Base-by-base conservation (phyloP, 2,113 vertebrate genomes). In the Tragelaphus imberbis region DNA sequence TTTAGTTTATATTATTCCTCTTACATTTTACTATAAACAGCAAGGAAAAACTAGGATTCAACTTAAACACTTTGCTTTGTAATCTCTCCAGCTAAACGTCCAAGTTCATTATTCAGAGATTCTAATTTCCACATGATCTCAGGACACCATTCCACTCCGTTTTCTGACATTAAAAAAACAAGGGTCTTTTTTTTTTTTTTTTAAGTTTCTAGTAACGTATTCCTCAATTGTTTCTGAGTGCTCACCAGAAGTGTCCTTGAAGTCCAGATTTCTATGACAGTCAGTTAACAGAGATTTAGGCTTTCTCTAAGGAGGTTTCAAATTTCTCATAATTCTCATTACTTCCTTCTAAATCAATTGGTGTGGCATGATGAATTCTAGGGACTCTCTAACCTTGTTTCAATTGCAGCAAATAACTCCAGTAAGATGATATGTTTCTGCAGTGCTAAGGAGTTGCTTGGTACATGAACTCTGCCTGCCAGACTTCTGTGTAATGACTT, bases 401-500 rank as follows among this genome's bases (percentile, higher is more conserved):
- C 81, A 96, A 49, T 47, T 95, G 7, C 68, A 97, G 44, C 81
- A 95, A 58, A 94, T 95, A 98, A 98, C 36, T 15, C 91, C 51
- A 91, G 15, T 84, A 96, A 96, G 84, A 97, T 28, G 7, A 80
- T 93, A 86, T 0, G 3, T 93, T 94, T 96, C 91, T 97, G 55
- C 61, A 92, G 47, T 56, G 56, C 80, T 58, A 68, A 40, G 87
- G 56, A 97, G 56, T 61, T 95, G 6, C 63, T 88, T 47, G n/a
- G 33, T 86, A 56, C 6, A 56, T 87, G 91, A 97, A 90, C 81
- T 55, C 4, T 33, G 47, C 49, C 61, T 59, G n/a, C 82, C 51
- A 97, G 61, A 86, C 77, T 96, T 96, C 89, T 97, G 16, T 85
- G 14, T 90, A 97, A 98, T 79, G 96, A 91, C 49, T 84, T 81